These are phyloP conservation scores for Drosophila subpulchrella DNA, from an alignment of 1,140 invertebrate species.

Conservation along the genomic window DNA sequence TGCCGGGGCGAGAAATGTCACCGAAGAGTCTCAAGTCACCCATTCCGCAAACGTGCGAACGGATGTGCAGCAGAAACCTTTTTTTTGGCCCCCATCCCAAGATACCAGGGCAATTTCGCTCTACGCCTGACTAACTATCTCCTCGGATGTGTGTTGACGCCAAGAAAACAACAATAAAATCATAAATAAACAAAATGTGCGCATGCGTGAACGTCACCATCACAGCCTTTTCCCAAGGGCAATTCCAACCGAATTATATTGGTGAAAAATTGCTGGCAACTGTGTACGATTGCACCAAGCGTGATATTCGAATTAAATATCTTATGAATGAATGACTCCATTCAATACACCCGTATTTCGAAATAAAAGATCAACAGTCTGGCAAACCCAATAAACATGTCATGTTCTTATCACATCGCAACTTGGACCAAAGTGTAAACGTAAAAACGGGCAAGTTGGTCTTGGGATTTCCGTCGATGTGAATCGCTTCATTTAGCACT, in stretches of 20 bases:
- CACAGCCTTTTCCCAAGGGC: slow-evolving; percentile 43
- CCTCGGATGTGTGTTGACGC: slow-evolving; percentile 20
- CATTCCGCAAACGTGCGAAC: slow-evolving; percentile 68
- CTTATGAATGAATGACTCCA: slow-evolving; percentile 23
- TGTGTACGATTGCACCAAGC: slow-evolving; percentile 13
- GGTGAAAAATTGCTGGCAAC: slow-evolving; percentile 31
- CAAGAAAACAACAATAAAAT: slow-evolving; percentile 71
- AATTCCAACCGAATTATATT: slow-evolving; percentile 30
- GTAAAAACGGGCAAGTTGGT: slow-evolving; percentile 10
- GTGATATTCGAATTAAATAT: slow-evolving; percentile 20
- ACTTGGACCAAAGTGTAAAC: slow-evolving; percentile 10
- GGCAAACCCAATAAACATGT: slow-evolving; percentile 13
- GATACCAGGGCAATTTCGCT: slow-evolving; percentile 42
- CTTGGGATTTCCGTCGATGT: slow-evolving; percentile 28
- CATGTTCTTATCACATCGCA: slow-evolving; percentile 39
- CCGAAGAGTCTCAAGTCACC: slow-evolving; percentile 42
- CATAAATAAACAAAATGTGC: slow-evolving; percentile 65
- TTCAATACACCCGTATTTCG: background rate
- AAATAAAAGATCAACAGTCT: slow-evolving; percentile 27
- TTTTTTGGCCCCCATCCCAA: slow-evolving; percentile 26
- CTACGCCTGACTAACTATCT: slow-evolving; percentile 35
- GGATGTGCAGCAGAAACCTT: slow-evolving; percentile 67
- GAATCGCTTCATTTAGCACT: slow-evolving; percentile 59
- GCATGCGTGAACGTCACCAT: slow-evolving; percentile 64
- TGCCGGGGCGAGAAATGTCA: slow-evolving; percentile 61